Percentiles rank a stretch among this genome's conserved stretches.
Evolutionary conservation across 2,888 invertebrate species (phyloP).

Genomic region (Hipparchia sbordonii): DNA sequence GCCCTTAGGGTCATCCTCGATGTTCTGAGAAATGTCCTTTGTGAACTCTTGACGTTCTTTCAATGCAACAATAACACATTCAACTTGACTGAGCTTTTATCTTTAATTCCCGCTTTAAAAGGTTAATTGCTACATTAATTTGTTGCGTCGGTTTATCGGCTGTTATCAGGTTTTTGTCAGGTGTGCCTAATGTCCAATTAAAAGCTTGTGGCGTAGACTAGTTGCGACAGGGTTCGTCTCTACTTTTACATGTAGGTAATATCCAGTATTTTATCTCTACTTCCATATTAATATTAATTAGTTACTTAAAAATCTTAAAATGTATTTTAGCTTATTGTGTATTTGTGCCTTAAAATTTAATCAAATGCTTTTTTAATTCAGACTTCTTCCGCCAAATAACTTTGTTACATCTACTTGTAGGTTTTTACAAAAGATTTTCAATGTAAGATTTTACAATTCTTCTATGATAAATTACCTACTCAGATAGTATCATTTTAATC

Average conservation of each 20-base stretch:
- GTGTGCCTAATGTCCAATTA: constrained; percentile 14
- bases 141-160: constrained; percentile 17
- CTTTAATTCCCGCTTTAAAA: constrained; percentile 17
- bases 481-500: constrained; percentile 8
- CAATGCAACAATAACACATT: constrained; percentile 55
- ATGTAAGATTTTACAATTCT: background rate
- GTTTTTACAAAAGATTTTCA: background rate
- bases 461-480: too few relatives aligned
- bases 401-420: background rate
- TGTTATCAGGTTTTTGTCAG: constrained; percentile 20
- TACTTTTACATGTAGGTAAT: background rate
- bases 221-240: constrained; percentile 7
- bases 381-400: too few relatives aligned
- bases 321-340: too few relatives aligned
- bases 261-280: background rate
- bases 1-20: constrained; percentile 68
- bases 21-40: constrained; percentile 78
- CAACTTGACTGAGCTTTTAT: constrained; percentile 33
- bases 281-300: background rate
- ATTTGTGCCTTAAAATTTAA: too few relatives aligned
- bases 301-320: too few relatives aligned
- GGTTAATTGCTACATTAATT: constrained; percentile 28
- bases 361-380: background rate
- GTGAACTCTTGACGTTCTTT: constrained; percentile 61
- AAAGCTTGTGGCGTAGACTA: constrained; percentile 7